Percentiles rank a stretch among this genome's conserved stretches.
phyloP scores from a whole-genome alignment of 2,797 vertebrate genomes.

The Phalanger gymnotis region DNA sequence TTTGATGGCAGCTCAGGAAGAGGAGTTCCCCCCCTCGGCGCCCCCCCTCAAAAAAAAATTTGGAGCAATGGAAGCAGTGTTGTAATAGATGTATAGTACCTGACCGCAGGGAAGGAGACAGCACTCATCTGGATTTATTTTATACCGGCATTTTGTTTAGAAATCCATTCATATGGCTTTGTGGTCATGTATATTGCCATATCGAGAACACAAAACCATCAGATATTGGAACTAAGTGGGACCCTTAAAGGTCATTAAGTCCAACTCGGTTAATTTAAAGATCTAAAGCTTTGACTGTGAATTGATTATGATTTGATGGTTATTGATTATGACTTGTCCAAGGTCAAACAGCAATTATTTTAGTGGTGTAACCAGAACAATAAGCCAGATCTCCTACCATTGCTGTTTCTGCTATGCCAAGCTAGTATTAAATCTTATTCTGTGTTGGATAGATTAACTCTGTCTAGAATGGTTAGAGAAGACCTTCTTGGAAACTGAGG shows the following conservation, averaged over 20 bases:
- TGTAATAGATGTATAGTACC: background rate
- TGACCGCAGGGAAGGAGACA: background rate
- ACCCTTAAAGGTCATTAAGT: background rate
- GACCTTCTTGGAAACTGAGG: conserved; percentile 23
- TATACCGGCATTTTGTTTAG: conserved; percentile 33
- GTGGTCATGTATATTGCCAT: background rate
- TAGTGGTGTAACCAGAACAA: conserved; percentile 2
- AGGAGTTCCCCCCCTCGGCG: background rate
- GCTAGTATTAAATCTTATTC: background rate
- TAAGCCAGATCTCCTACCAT: conserved; percentile 11
- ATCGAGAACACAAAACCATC: background rate
- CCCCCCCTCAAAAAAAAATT: background rate
- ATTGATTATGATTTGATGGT: background rate
- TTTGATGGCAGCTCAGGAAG: background rate
- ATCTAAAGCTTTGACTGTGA: conserved; percentile 14
- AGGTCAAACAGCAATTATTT: conserved; percentile 1
- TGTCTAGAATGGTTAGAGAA: conserved; percentile 30
- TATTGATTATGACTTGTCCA: conserved; percentile 15
- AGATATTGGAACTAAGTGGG: background rate
- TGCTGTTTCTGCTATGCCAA: background rate
- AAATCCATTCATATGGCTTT: conserved; percentile 15
- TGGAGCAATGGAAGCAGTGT: background rate
- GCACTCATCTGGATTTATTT: background rate
- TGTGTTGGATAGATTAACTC: background rate
- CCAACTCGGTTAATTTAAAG: conserved; percentile 3